A percentile compares a stretch with the other conserved stretches of the same genome.
Evolutionary conservation across 2,888 invertebrate species (phyloP).

Genomic region (Agrochola lota): DNA sequence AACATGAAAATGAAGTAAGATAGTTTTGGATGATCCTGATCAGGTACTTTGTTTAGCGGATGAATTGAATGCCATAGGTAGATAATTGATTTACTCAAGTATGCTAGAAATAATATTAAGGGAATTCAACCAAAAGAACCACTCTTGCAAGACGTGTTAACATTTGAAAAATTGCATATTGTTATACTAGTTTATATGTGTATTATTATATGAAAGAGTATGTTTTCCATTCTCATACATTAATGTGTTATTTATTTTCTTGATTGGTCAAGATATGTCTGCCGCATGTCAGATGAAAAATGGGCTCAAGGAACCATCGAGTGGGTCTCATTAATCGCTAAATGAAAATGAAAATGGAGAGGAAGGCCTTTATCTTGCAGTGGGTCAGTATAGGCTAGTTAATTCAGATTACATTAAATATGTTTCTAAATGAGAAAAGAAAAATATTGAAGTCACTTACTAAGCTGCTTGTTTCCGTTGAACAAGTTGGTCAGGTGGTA

Average conservation of each 20-base stretch:
- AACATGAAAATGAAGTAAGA: not conserved
- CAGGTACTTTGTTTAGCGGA: not conserved
- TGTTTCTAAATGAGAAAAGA: not conserved
- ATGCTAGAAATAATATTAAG: not conserved
- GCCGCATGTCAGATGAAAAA: not conserved
- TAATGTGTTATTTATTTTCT: not conserved
- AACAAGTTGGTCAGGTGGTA: constrained; percentile 71
- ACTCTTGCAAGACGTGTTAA: not conserved
- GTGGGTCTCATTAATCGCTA: not conserved
- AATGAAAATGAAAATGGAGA: too few relatives aligned
- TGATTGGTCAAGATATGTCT: not conserved
- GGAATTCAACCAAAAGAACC: not conserved
- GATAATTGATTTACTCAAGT: not conserved
- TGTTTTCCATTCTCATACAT: too few relatives aligned
- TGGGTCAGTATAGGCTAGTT: too few relatives aligned
- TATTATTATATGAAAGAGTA: too few relatives aligned
- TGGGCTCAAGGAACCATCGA: not conserved
- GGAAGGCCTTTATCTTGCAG: too few relatives aligned
- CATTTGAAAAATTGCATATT: too few relatives aligned
- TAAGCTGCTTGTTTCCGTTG: constrained; percentile 67
- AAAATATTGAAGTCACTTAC: constrained; percentile 32
- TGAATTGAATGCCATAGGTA: not conserved
- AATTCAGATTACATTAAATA: too few relatives aligned
- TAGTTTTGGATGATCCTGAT: not conserved
- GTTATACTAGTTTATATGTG: too few relatives aligned